Evolutionary conservation across 2,113 vertebrate species (phyloP).

Genomic region (Poeciliopsis occidentalis): DNA sequence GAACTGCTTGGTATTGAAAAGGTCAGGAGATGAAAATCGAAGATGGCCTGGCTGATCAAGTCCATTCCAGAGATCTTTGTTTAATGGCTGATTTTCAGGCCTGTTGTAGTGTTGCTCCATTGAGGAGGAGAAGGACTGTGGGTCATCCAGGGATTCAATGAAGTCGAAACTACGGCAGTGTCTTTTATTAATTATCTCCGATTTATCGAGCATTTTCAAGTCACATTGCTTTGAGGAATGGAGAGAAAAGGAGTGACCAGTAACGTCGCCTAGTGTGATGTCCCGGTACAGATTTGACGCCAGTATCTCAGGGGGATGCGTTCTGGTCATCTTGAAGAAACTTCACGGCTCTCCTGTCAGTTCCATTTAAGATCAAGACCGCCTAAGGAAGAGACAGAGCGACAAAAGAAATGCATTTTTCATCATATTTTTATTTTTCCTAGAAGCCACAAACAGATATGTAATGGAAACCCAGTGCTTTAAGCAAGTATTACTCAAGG

Average conservation of each 20-base stretch:
- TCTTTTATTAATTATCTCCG: conserved; percentile 92
- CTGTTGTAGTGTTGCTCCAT: conserved; percentile 83
- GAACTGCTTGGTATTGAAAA: conserved; percentile 72
- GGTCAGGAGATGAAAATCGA: conserved; percentile 79
- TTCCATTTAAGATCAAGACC: conserved; percentile 76
- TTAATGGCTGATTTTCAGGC: conserved; percentile 67
- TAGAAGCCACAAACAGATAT: neutral
- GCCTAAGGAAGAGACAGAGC: conserved; percentile 58
- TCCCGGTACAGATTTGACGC: conserved; percentile 92
- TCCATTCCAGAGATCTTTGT: conserved; percentile 79
- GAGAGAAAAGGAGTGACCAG: conserved; percentile 71
- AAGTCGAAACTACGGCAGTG: conserved; percentile 97
- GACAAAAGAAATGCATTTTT: conserved; percentile 34
- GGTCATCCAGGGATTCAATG: conserved; percentile 91
- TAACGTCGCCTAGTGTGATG: conserved; percentile 84
- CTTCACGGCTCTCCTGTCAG: conserved; percentile 79
- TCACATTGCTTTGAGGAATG: conserved; percentile 85
- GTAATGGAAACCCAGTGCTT: neutral
- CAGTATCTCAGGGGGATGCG: conserved; percentile 94
- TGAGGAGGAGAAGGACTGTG: conserved; percentile 69
- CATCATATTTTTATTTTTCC: neutral
- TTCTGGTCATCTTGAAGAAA: conserved; percentile 95
- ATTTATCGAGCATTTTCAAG: conserved; percentile 85
- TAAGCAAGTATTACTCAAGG: neutral
- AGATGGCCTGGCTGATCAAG: conserved; percentile 76